Conservation (phyloP, 2,797 vertebrate species). For the Salarias fasciatus region DNA sequence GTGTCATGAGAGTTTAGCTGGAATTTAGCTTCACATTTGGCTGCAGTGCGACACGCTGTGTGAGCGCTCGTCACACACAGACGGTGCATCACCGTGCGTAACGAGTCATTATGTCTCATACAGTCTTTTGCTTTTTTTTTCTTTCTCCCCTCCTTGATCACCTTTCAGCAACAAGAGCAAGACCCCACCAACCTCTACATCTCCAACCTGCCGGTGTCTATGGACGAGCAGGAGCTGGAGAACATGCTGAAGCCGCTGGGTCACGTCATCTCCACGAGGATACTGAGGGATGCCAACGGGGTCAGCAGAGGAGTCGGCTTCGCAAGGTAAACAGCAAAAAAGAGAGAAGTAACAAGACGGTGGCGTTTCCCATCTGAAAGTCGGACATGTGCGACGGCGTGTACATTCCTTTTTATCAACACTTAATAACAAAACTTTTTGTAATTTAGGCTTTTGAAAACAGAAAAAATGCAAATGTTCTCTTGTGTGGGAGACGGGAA, state of each 20-base stretch:
- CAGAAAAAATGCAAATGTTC: no score
- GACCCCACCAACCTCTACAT: conserved; percentile 99
- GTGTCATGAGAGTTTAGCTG: conserved; percentile 21
- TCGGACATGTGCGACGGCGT: no score
- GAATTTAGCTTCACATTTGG: conserved; percentile 24
- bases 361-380: no score
- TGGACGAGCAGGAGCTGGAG: conserved; percentile 98
- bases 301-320: conserved; percentile 98
- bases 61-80: conserved; percentile 10
- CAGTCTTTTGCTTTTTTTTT: conserved; percentile 1
- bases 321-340: conserved; percentile 85
- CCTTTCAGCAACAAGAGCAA: conserved; percentile 94
- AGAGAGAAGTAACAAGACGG: no score
- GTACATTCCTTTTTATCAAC: no score
- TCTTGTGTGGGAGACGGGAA: no score
- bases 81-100: conserved; percentile 38
- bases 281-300: conserved; percentile 96
- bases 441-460: no score
- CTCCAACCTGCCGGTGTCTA: conserved; percentile 96
- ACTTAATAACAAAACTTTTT: no score
- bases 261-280: conserved; percentile 98
- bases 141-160: conserved; percentile 11
- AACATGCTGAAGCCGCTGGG: conserved; percentile 98
- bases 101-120: conserved; percentile 30
- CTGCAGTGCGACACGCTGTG: conserved; percentile 11